These are phyloP conservation scores for Selene dorsalis DNA, from an alignment of 2,797 vertebrate genomes.

Conservation along the genomic window DNA sequence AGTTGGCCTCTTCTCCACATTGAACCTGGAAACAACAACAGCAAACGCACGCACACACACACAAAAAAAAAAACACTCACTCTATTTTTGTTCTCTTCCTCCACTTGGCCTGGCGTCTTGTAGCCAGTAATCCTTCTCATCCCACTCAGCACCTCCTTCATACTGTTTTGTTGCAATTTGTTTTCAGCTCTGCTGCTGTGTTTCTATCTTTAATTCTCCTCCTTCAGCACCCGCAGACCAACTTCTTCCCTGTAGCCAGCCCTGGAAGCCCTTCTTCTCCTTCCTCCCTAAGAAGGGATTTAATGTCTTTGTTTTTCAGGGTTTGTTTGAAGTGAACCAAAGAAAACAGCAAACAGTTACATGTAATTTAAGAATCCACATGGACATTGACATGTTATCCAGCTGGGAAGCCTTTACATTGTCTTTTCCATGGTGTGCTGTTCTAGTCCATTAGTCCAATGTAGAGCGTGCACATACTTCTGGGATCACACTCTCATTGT, in stretches of 20 bases:
- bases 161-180: conserved; percentile 69
- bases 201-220: conserved; percentile 64
- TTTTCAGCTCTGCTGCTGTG: conserved; percentile 50
- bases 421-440: conserved; percentile 21
- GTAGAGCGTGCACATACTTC: conserved; percentile 19
- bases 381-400: conserved; percentile 46
- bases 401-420: conserved; percentile 35
- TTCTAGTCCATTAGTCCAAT: conserved; percentile 52
- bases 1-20: conserved; percentile 46
- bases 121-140: conserved; percentile 68
- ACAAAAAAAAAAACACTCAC: conserved; percentile 46
- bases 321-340: conserved; percentile 45
- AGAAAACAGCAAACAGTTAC: conserved; percentile 38
- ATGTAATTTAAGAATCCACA: conserved; percentile 37
- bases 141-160: conserved; percentile 71
- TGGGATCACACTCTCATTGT: conserved; percentile 40
- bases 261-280: conserved; percentile 29
- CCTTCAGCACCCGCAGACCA: conserved; percentile 39
- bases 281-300: conserved; percentile 51
- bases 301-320: conserved; percentile 55
- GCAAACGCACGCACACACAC: too few relatives aligned
- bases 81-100: conserved; percentile 63
- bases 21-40: conserved; percentile 27
- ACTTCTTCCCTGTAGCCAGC: conserved; percentile 36
- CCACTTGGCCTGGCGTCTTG: conserved; percentile 47